A percentile compares a stretch with the other conserved stretches of the same genome.
These are phyloP conservation scores for Xylocopa sonorina DNA, from an alignment of 1,140 invertebrate species.

Conservation along the genomic window DNA sequence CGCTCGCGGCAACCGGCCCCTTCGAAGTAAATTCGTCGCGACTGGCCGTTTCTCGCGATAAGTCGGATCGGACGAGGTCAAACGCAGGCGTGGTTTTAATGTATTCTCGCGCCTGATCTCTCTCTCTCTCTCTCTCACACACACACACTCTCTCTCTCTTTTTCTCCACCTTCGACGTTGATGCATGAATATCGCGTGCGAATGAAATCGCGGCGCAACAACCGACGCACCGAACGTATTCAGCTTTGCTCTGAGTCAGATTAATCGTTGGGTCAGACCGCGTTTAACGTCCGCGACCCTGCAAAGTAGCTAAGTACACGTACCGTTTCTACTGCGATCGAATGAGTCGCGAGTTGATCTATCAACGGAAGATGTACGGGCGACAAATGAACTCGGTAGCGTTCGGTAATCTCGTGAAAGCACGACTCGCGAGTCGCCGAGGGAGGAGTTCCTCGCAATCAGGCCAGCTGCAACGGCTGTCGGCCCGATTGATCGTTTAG, in stretches of 20 bases:
- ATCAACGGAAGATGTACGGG: not conserved
- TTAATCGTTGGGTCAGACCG: conserved; percentile 35
- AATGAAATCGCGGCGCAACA: not conserved
- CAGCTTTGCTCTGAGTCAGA: conserved; percentile 27
- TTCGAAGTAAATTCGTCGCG: conserved; percentile 33
- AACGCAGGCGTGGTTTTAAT: conserved; percentile 17
- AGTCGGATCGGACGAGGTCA: conserved; percentile 9
- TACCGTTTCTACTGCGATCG: too few species aligned
- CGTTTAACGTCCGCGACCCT: not conserved
- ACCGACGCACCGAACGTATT: conserved; percentile 12
- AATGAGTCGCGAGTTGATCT: not conserved
- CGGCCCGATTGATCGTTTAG: conserved; percentile 26
- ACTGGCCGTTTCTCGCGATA: conserved; percentile 18
- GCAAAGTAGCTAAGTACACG: too few species aligned
- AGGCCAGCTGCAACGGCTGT: not conserved
- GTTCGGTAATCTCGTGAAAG: conserved; percentile 27
- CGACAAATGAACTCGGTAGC: not conserved
- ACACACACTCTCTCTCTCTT: too few species aligned
- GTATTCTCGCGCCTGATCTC: conserved; percentile 7
- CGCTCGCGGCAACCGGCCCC: not conserved
- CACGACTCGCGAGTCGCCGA: not conserved
- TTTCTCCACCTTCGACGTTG: too few species aligned
- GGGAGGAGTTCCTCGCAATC: not conserved
- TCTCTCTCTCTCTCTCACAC: too few species aligned
- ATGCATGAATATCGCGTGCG: conserved; percentile 74